phyloP scores from a whole-genome alignment of 1,140 invertebrate genomes.

The Drosophila repletoides region DNA sequence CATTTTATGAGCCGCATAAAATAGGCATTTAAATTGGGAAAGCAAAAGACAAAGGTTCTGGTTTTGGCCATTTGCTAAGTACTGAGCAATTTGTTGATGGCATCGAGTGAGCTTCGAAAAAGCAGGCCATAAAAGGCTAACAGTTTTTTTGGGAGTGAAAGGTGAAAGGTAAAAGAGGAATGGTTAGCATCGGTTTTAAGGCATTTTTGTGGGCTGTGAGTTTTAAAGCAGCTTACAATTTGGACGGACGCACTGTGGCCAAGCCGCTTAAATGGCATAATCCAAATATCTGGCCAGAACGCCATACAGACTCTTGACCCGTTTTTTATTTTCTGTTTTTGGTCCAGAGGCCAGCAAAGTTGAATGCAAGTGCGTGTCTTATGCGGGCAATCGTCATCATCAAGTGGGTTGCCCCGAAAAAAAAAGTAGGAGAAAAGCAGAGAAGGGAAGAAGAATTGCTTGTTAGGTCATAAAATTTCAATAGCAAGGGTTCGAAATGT shows the following conservation, averaged over 20 bases:
- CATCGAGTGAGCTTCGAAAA: background rate
- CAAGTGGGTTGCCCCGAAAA: background rate
- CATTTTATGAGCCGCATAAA: slow-evolving; percentile 72
- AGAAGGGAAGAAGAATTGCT: slow-evolving; percentile 32
- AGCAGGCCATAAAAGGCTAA: slow-evolving; percentile 19
- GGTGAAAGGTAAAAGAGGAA: slow-evolving; percentile 42
- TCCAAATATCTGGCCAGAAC: slow-evolving; percentile 71
- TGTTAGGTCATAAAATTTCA: slow-evolving; percentile 68
- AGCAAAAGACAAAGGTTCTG: slow-evolving; percentile 14
- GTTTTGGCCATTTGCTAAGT: slow-evolving; percentile 45
- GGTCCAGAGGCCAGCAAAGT: slow-evolving; percentile 15
- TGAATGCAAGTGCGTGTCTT: slow-evolving; percentile 35
- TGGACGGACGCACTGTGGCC: slow-evolving; percentile 48
- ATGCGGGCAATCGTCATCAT: slow-evolving; percentile 50
- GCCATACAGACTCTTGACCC: slow-evolving; percentile 68
- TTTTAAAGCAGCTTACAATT: slow-evolving; percentile 71
- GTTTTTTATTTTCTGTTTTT: slow-evolving; percentile 36
- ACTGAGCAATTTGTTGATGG: slow-evolving; percentile 54
- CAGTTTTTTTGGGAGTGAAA: too few relatives aligned
- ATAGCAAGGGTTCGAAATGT: slow-evolving; percentile 32
- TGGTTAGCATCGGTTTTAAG: slow-evolving; percentile 42
- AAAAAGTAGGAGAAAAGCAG: slow-evolving; percentile 2
- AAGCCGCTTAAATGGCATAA: slow-evolving; percentile 81
- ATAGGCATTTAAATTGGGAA: slow-evolving; percentile 71
- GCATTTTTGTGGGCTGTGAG: slow-evolving; percentile 24